Percentiles rank a stretch among this genome's conserved stretches.
These are phyloP conservation scores for Chironomus striatipennis DNA, from an alignment of 1,140 invertebrate genomes.

Conservation along the genomic window DNA sequence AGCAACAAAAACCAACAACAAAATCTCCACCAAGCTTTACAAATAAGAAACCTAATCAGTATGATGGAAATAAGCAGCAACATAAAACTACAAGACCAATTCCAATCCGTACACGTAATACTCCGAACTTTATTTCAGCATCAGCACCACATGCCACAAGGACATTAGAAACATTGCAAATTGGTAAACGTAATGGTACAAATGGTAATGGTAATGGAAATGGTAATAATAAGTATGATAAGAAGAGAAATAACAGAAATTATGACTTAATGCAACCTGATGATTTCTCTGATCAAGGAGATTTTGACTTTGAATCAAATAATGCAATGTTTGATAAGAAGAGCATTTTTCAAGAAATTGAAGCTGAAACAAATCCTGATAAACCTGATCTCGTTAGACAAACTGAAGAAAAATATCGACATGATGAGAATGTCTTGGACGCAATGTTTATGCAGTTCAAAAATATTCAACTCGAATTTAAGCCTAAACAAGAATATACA, in stretches of 20 bases:
- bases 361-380: slow-evolving; percentile 40
- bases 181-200: slow-evolving; percentile 29
- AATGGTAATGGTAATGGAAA: neutral
- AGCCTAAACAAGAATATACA: slow-evolving; percentile 59
- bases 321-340: slow-evolving; percentile 83
- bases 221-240: slow-evolving; percentile 34
- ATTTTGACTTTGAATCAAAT: slow-evolving; percentile 93
- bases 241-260: slow-evolving; percentile 50
- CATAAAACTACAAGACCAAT: neutral
- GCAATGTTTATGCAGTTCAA: slow-evolving; percentile 53
- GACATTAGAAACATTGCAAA: slow-evolving; percentile 33
- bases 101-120: neutral
- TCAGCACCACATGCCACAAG: slow-evolving; percentile 29
- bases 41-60: neutral
- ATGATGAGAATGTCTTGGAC: slow-evolving; percentile 77
- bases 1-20: neutral
- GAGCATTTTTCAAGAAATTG: slow-evolving; percentile 63
- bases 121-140: neutral
- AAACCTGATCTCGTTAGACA: slow-evolving; percentile 58
- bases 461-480: slow-evolving; percentile 56
- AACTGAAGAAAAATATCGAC: slow-evolving; percentile 45
- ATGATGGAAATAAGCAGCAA: neutral
- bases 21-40: neutral
- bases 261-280: slow-evolving; percentile 42
- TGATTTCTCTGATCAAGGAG: slow-evolving; percentile 42